phyloP scores from a whole-genome alignment of 2,113 vertebrate species.

The Physeter macrocephalus region DNA sequence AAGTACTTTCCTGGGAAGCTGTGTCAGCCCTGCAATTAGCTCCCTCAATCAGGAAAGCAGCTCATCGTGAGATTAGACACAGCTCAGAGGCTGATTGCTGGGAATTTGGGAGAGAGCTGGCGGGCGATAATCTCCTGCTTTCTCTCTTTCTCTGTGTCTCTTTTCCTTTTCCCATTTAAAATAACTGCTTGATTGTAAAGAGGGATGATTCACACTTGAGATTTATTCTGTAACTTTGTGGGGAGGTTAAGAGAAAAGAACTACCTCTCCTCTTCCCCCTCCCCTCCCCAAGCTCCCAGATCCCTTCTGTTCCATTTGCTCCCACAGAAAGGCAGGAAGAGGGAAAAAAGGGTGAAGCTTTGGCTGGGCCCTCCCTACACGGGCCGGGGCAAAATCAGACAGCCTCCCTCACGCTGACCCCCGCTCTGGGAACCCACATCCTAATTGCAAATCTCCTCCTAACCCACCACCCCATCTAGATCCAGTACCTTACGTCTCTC shows the following conservation, averaged over 20 bases:
- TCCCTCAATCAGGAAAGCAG: constrained; percentile 66
- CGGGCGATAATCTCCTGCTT: constrained; percentile 43
- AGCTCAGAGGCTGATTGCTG: constrained; percentile 73
- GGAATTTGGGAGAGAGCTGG: constrained; percentile 59
- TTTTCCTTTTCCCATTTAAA: constrained; percentile 64
- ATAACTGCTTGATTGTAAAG: constrained; percentile 78
- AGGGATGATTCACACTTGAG: constrained; percentile 66
- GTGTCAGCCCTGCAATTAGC: constrained; percentile 75
- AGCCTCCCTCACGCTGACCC: too few relatives aligned
- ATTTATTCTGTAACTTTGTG: constrained; percentile 63
- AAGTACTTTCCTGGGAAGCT: constrained; percentile 57
- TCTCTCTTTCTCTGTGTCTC: constrained; percentile 50
- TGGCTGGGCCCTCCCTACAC: not conserved
- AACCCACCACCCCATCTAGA: not conserved
- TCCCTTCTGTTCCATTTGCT: not conserved
- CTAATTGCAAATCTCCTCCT: not conserved
- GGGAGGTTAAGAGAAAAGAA: constrained; percentile 42
- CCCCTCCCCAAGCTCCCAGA: not conserved
- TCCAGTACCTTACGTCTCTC: not conserved
- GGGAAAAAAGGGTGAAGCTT: not conserved
- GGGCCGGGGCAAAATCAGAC: not conserved
- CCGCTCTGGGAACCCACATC: not conserved
- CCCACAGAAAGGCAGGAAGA: not conserved
- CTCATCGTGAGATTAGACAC: constrained; percentile 64
- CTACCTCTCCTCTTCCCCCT: not conserved